phyloP scores from a whole-genome alignment of 2,113 vertebrate genomes.

The Gymnorhina tibicen region DNA sequence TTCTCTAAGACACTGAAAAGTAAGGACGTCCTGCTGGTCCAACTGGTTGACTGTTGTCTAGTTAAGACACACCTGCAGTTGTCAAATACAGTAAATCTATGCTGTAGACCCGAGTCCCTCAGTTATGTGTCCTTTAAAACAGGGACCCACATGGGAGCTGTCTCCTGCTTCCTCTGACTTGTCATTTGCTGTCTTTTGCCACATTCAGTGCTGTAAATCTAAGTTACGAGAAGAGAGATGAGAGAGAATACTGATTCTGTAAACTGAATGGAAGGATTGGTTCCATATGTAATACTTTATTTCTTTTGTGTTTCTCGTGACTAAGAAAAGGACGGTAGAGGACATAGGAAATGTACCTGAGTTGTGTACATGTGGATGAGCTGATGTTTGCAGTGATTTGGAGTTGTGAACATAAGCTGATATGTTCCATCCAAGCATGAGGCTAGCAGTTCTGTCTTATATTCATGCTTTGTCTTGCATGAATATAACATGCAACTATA shows the following conservation, averaged over 20 bases:
- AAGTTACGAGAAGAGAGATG: rapidly evolving
- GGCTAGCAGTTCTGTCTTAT: background rate
- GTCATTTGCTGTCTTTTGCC: background rate
- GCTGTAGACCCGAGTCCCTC: background rate
- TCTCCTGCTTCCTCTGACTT: background rate
- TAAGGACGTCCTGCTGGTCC: background rate
- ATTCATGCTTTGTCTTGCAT: background rate
- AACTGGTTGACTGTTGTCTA: background rate
- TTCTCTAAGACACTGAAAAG: background rate
- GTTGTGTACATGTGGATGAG: background rate
- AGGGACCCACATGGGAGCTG: background rate
- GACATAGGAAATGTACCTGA: background rate
- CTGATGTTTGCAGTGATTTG: background rate
- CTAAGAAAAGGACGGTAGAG: background rate
- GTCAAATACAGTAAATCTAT: background rate
- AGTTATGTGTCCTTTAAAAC: background rate
- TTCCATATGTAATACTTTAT: background rate
- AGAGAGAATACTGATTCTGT: background rate
- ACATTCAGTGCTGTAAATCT: background rate
- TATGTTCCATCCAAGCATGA: background rate
- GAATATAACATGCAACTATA: background rate
- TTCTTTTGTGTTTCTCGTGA: background rate
- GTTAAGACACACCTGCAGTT: background rate
- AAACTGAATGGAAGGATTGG: background rate
- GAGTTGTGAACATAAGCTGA: background rate